phyloP scores from a whole-genome alignment of 2,797 vertebrate genomes.

The Telmatherina bonti region DNA sequence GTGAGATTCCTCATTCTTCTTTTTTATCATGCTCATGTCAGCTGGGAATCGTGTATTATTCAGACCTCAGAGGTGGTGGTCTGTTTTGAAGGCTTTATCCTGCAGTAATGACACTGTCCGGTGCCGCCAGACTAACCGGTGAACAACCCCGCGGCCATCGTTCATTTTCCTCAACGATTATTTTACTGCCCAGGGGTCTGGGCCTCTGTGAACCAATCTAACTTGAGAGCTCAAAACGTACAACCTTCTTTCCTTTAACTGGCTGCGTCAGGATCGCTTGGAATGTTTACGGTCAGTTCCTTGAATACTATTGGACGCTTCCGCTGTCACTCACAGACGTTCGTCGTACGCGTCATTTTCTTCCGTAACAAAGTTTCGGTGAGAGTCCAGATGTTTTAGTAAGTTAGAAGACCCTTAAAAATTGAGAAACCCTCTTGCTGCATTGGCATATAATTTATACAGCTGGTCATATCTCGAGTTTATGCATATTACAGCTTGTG shows the following conservation, averaged over 20 bases:
- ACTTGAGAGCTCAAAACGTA: conserved; percentile 58
- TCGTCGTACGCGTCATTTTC: conserved; percentile 60
- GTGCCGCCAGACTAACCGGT: conserved; percentile 7
- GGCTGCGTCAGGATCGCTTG: conserved; percentile 60
- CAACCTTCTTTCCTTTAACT: conserved; percentile 64
- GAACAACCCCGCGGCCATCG: conserved; percentile 37
- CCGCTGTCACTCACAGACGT: conserved; percentile 64
- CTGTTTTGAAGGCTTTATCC: neutral
- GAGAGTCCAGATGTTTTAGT: conserved; percentile 76
- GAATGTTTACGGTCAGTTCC: conserved; percentile 70
- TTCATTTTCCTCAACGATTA: conserved; percentile 66
- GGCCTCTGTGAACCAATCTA: conserved; percentile 80
- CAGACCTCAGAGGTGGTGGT: conserved; percentile 7
- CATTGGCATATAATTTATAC: neutral
- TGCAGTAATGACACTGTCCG: conserved; percentile 1
- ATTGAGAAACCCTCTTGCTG: accelerated
- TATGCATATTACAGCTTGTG: neutral
- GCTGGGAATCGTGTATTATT: conserved; percentile 22
- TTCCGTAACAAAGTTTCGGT: conserved; percentile 83
- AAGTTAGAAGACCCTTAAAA: conserved; percentile 46
- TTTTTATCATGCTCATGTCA: conserved; percentile 58
- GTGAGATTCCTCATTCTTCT: conserved; percentile 60
- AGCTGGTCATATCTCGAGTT: accelerated
- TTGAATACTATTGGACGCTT: conserved; percentile 70
- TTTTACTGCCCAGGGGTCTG: conserved; percentile 78